phyloP scores from a whole-genome alignment of 1,140 invertebrate genomes.

The Drosophila kikkawai region DNA sequence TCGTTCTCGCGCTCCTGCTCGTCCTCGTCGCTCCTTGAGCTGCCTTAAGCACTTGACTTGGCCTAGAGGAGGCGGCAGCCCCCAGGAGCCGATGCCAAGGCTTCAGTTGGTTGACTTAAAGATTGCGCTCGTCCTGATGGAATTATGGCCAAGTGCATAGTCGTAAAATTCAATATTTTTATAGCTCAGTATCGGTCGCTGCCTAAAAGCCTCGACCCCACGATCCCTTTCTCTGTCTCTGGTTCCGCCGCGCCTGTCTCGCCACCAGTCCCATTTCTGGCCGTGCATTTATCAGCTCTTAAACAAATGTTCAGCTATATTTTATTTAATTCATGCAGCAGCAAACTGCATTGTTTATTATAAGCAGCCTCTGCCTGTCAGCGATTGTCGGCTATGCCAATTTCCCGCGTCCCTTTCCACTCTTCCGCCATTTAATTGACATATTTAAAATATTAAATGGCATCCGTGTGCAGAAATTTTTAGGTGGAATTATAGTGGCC shows the following conservation, averaged over 20 bases:
- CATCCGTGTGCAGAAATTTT: conserved; percentile 69
- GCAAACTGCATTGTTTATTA: conserved; percentile 69
- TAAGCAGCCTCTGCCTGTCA: conserved; percentile 74
- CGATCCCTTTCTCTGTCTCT: conserved; percentile 1
- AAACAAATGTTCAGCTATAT: conserved; percentile 57
- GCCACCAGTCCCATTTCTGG: background rate
- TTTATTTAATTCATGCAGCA: conserved; percentile 62
- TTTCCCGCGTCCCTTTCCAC: background rate
- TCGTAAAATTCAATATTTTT: conserved; percentile 82
- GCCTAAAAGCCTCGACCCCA: conserved; percentile 47
- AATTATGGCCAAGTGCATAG: conserved; percentile 79
- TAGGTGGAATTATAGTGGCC: conserved; percentile 30
- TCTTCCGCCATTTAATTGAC: conserved; percentile 65
- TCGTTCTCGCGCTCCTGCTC: conserved; percentile 38
- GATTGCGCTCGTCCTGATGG: conserved; percentile 70
- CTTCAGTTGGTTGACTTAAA: conserved; percentile 68
- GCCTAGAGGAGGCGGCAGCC: conserved; percentile 47
- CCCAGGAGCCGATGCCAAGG: conserved; percentile 19
- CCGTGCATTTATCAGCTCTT: conserved; percentile 56
- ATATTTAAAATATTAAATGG: conserved; percentile 84
- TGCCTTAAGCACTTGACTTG: conserved; percentile 82
- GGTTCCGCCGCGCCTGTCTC: conserved; percentile 4
- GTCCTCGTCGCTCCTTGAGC: conserved; percentile 65
- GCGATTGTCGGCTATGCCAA: conserved; percentile 52
- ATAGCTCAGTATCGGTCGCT: conserved; percentile 50